Conservation (phyloP, 2,888 invertebrate species). For the Phyllotreta cruciferae region DNA sequence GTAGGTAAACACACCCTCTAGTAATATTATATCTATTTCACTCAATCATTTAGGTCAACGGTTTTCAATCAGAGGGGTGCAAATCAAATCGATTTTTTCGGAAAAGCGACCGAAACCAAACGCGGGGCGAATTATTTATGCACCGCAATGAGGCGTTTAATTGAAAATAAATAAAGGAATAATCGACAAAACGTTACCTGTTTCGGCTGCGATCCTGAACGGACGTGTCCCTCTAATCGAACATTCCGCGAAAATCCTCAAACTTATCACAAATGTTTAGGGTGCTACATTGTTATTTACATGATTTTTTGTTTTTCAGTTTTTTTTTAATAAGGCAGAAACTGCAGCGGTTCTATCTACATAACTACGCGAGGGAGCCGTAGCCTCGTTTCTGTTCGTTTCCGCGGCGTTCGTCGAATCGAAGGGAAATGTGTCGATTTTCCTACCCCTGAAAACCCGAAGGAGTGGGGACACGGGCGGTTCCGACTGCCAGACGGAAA, state of each 20-base stretch:
- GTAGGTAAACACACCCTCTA: slow-evolving; percentile 21
- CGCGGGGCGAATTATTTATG: background rate
- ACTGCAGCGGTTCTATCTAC: slow-evolving; percentile 9
- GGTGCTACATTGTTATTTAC: slow-evolving; percentile 21
- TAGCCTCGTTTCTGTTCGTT: slow-evolving; percentile 26
- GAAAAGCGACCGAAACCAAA: slow-evolving; percentile 9
- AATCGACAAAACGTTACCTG: slow-evolving; percentile 19
- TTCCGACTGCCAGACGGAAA: slow-evolving; percentile 17
- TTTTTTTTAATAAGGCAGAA: slow-evolving; percentile 11
- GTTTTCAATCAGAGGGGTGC: slow-evolving; percentile 29
- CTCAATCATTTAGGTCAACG: slow-evolving; percentile 34
- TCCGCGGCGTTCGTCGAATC: slow-evolving; percentile 40
- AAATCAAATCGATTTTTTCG: slow-evolving; percentile 27
- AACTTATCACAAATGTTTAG: slow-evolving; percentile 21
- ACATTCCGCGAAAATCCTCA: background rate
- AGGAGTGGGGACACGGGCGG: slow-evolving; percentile 37
- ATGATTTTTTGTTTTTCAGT: slow-evolving; percentile 3
- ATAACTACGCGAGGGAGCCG: slow-evolving; percentile 17
- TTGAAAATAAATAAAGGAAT: background rate
- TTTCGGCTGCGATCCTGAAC: background rate
- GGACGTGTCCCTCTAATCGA: background rate
- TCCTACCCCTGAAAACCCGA: slow-evolving; percentile 46
- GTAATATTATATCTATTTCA: slow-evolving; percentile 8
- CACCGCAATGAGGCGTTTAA: slow-evolving; percentile 1
- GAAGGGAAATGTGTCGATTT: slow-evolving; percentile 47